phyloP scores from a whole-genome alignment of 2,113 vertebrate genomes.

The Daubentonia madagascariensis region DNA sequence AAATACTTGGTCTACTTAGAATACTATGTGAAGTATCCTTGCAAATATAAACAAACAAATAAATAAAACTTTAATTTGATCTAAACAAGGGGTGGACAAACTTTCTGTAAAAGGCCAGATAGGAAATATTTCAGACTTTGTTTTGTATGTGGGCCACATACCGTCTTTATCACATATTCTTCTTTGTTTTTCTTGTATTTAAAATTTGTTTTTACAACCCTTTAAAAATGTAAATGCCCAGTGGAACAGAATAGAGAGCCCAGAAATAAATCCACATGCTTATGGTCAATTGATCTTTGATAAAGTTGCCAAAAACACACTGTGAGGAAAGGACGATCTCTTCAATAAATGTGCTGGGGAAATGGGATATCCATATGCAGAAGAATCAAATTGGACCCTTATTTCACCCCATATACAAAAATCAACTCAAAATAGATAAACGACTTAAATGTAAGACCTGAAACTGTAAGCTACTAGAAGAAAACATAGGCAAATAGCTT shows the following conservation, averaged over 20 bases:
- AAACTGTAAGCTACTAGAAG: not conserved
- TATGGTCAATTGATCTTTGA: too few species aligned
- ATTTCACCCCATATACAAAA: too few species aligned
- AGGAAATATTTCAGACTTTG: not conserved
- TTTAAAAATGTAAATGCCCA: not conserved
- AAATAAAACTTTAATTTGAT: not conserved
- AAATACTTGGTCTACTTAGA: not conserved
- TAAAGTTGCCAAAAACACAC: too few species aligned
- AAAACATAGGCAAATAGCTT: not conserved
- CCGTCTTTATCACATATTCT: not conserved
- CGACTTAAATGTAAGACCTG: too few species aligned
- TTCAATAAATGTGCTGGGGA: too few species aligned
- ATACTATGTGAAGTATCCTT: not conserved
- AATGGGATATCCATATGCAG: too few species aligned
- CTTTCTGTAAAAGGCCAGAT: not conserved
- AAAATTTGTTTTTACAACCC: not conserved
- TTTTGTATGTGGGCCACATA: not conserved
- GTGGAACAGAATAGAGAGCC: not conserved
- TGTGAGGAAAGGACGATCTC: too few species aligned
- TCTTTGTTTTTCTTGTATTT: not conserved
- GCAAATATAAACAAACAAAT: constrained; percentile 28
- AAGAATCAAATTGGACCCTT: too few species aligned
- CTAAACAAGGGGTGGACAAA: not conserved
- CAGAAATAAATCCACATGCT: too few species aligned
- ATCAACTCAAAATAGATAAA: too few species aligned